Percentiles rank a stretch among this genome's conserved stretches.
Conservation (phyloP, 1,140 invertebrate genomes). For the Colletes latitarsis region DNA sequence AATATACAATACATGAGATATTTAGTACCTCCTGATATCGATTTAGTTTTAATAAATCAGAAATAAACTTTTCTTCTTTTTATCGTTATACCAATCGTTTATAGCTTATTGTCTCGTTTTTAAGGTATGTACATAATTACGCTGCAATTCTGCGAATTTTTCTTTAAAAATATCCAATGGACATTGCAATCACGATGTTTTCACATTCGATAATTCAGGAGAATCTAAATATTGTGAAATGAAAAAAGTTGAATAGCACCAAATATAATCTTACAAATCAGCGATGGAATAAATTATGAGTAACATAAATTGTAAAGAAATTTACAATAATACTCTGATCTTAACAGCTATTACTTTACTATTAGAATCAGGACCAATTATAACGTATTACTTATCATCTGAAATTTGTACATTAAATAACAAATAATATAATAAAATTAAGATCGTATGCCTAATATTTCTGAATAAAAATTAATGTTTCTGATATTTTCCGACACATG, state of each 20-base stretch:
- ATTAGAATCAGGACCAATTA: background rate
- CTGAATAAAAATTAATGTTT: slow-evolving; percentile 23
- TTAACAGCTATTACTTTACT: slow-evolving; percentile 5
- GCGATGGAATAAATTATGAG: slow-evolving; percentile 58
- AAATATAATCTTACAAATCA: slow-evolving; percentile 45
- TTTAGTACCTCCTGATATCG: slow-evolving; percentile 51
- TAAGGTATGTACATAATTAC: background rate
- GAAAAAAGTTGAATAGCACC: slow-evolving; percentile 56
- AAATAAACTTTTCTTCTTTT: background rate
- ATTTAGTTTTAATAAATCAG: background rate
- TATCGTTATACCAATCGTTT: background rate
- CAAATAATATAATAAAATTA: slow-evolving; percentile 21
- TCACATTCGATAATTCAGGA: slow-evolving; percentile 27
- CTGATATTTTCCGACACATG: slow-evolving; percentile 14
- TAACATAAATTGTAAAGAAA: slow-evolving; percentile 32
- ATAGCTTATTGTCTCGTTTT: slow-evolving; percentile 38
- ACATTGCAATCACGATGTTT: background rate
- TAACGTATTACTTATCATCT: slow-evolving; percentile 19
- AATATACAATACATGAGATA: slow-evolving; percentile 56
- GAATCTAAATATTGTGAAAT: slow-evolving; percentile 52
- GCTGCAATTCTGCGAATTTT: slow-evolving; percentile 1
- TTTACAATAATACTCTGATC: slow-evolving; percentile 48
- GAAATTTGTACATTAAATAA: slow-evolving; percentile 34
- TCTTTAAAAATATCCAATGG: background rate
- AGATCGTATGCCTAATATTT: background rate